These are phyloP conservation scores for Stratiomys singularior DNA, from an alignment of 2,888 invertebrate species.

Conservation along the genomic window DNA sequence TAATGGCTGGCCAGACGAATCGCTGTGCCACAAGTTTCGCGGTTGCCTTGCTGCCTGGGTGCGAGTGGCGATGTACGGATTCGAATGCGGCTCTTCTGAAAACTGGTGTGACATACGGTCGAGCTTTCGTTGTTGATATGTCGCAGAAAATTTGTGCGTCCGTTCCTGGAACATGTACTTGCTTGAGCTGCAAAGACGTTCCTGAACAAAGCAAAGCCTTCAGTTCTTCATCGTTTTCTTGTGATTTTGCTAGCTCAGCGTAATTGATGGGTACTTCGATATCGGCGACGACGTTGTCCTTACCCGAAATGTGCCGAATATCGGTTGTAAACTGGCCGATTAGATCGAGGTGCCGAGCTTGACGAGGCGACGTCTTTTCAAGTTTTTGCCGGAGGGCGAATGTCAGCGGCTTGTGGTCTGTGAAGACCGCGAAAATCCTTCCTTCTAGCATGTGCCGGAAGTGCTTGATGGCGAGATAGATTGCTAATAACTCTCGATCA, in stretches of 20 bases:
- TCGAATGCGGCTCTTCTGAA: constrained; percentile 53
- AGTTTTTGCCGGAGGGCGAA: constrained; percentile 56
- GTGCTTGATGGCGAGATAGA: constrained; percentile 55
- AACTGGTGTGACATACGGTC: constrained; percentile 53
- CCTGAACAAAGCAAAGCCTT: not conserved
- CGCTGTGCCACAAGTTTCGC: not conserved
- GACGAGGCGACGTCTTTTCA: constrained; percentile 58
- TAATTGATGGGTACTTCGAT: not conserved
- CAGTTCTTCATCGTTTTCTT: constrained; percentile 10
- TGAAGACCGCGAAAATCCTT: constrained; percentile 42
- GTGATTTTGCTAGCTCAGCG: not conserved
- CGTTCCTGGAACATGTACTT: constrained; percentile 8
- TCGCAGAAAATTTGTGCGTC: constrained; percentile 52
- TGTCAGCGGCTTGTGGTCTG: constrained; percentile 49
- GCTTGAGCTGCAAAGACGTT: not conserved
- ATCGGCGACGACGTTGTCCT: constrained; percentile 42
- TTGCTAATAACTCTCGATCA: constrained; percentile 55
- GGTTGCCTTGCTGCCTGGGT: not conserved
- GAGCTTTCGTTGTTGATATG: constrained; percentile 46
- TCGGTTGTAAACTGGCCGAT: constrained; percentile 47
- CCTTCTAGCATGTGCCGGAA: constrained; percentile 52
- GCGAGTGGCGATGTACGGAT: constrained; percentile 37
- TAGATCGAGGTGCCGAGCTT: constrained; percentile 55
- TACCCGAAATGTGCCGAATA: constrained; percentile 43
- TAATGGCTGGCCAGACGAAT: too few species aligned